Base-by-base conservation (phyloP, 2,797 vertebrate genomes). In the Streptopelia turtur region DNA sequence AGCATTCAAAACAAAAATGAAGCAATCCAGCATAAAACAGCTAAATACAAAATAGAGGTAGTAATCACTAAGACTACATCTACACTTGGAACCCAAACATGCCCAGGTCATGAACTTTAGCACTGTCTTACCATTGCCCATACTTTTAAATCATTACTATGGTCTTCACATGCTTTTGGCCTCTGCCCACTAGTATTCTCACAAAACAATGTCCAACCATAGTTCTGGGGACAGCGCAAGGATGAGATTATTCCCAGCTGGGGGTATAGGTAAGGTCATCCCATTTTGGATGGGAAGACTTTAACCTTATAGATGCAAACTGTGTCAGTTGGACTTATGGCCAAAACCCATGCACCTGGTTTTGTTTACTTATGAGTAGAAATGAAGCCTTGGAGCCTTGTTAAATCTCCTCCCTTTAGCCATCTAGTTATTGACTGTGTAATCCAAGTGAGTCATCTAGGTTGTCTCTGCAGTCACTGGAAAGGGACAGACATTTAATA, bases 401-500 rank as follows among this genome's bases (percentile, higher is more conserved):
- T 89, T 82, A 93, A 76, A 69, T 77, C 55, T 76, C 16, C 52
- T 89, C 24, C 28, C 63, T 60, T 81, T 2, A 41, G 66, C 59
- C 2, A 3, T 50, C 77, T 84, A 39, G 87, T 71, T 68, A 68
- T 7, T 75, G 69, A 49, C 80, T 86, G 13, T 41, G 64, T 71
- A 84, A 94, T 64, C 55, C 71, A 41, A 95, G 33, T 93, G 94
- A 93, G 71, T 96, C 92, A 93, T 70, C 78, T 27, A 53, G 41
- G 49, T 41, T 89, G 66, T 78, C 61, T 77, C 90, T 53, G 70
- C 68, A 82, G 70, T 23, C 74, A 75, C 39, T n/a, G 74, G 45
- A 87, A 94, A 90, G 74, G 49, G 74, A 63, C 31, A 77, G 52
- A 70, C 75, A 37, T 79, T 84, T 63, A 87, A 74, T 24, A 17